Base-by-base conservation (phyloP, 2,888 invertebrate species). In the Melanargia galathea region DNA sequence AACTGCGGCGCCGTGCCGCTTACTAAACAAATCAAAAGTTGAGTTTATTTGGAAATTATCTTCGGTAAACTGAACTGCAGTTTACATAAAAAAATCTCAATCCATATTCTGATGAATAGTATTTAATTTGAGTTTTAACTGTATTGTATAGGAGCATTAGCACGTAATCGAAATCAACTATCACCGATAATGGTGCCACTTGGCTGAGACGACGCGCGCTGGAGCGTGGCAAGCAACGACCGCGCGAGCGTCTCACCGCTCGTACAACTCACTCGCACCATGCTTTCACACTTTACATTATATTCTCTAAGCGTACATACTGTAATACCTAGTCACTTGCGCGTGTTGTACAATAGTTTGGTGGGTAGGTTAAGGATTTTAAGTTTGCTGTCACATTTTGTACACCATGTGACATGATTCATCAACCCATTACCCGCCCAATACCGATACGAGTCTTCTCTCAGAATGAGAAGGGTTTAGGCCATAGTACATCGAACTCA, bases 191-290 rank as follows among this genome's bases (percentile, higher is more conserved):
- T 63, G 55, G 64, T 63, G 62, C 51, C 58, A 52, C 35, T 52
- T 16, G 51, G 35, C 45, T 18, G 60, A 59, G 48, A 56, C 54
- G 59, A 43, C 40, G 51, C 45, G 51, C 57, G 45, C 54, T 57
- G 52, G 61, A 64, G 62, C 64, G 66, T 68, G 64, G 52, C 64
- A 69, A 67, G 65, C 69, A 67, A 63, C 69, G 70, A 69, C 71
- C 71, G 69, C 30, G 16, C 18, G 18, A 8, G 18, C 43, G 16
- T 10, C 18, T 22, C 13, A 43, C n/a, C n/a, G n/a, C 40, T 40
- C 40, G 40, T 8, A 16, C 40, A 40, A 40, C 7, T 40, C 40
- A 40, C 43, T 43, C 43, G 16, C 43, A 18, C 43, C 18, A 2
- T 43, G 18, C 43, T 43, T 43, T 43, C 43, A 43, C 43, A 43